A percentile compares a stretch with the other conserved stretches of the same genome.
These are phyloP conservation scores for Nasonovia ribisnigri DNA, from an alignment of 2,888 invertebrate species.

Conservation along the genomic window DNA sequence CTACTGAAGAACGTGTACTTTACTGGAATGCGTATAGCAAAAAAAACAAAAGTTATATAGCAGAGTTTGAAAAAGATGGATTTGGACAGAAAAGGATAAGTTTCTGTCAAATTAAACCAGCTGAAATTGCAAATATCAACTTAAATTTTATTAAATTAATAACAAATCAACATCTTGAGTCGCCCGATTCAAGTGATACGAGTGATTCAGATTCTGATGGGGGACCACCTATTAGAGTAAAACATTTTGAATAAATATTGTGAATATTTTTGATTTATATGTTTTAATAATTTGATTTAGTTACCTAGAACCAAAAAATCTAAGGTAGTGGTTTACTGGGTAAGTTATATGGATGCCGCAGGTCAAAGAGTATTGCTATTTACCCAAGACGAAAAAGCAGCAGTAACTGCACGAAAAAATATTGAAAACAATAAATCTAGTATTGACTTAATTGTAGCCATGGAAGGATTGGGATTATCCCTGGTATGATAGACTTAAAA, in stretches of 20 bases:
- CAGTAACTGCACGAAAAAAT: constrained; percentile 74
- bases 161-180: constrained; percentile 42
- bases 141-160: constrained; percentile 52
- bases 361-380: constrained; percentile 81
- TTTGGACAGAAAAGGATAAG: constrained; percentile 79
- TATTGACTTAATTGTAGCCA: constrained; percentile 78
- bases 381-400: constrained; percentile 82
- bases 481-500: constrained; percentile 70
- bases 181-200: constrained; percentile 73
- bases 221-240: constrained; percentile 69
- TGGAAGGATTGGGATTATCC: constrained; percentile 78
- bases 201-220: constrained; percentile 74
- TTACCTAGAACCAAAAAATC: constrained; percentile 79
- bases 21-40: constrained; percentile 88
- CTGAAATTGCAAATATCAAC: constrained; percentile 71
- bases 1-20: constrained; percentile 78
- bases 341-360: constrained; percentile 80
- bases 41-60: constrained; percentile 79
- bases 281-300: constrained; percentile 66
- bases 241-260: neutral
- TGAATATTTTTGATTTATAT: constrained; percentile 5
- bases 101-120: constrained; percentile 78
- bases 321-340: constrained; percentile 84
- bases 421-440: constrained; percentile 79
- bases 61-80: constrained; percentile 78